phyloP scores from a whole-genome alignment of 1,140 invertebrate species.

The Hycleus cichorii region DNA sequence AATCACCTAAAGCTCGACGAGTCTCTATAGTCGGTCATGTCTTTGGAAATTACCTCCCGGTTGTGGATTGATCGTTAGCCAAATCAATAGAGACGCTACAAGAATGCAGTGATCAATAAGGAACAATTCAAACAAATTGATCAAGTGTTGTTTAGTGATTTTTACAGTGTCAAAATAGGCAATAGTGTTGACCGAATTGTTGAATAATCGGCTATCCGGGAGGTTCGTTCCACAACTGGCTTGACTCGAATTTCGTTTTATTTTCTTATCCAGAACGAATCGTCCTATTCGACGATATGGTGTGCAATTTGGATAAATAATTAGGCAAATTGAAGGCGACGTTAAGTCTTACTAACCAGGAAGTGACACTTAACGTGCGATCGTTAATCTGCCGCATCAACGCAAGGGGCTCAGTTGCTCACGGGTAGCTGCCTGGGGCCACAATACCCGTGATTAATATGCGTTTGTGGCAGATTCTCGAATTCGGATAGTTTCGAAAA shows the following conservation, averaged over 20 bases:
- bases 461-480: slow-evolving; percentile 14
- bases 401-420: slow-evolving; percentile 40
- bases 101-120: too few relatives aligned
- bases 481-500: neutral
- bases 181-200: neutral
- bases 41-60: slow-evolving; percentile 11
- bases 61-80: neutral
- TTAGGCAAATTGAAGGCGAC: neutral
- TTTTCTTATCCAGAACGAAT: slow-evolving; percentile 1
- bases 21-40: slow-evolving; percentile 7
- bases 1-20: too few relatives aligned
- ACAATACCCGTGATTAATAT: slow-evolving; percentile 22
- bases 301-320: too few relatives aligned
- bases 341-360: slow-evolving; percentile 36
- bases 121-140: too few relatives aligned
- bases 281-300: too few relatives aligned
- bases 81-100: neutral
- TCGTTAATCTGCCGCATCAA: slow-evolving; percentile 30
- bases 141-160: too few relatives aligned
- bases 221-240: slow-evolving; percentile 15
- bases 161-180: too few relatives aligned
- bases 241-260: neutral
- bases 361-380: slow-evolving; percentile 31
- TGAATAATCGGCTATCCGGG: neutral
- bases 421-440: slow-evolving; percentile 34